Base-by-base conservation (phyloP, 1,140 invertebrate species). In the Grapholita molesta region DNA sequence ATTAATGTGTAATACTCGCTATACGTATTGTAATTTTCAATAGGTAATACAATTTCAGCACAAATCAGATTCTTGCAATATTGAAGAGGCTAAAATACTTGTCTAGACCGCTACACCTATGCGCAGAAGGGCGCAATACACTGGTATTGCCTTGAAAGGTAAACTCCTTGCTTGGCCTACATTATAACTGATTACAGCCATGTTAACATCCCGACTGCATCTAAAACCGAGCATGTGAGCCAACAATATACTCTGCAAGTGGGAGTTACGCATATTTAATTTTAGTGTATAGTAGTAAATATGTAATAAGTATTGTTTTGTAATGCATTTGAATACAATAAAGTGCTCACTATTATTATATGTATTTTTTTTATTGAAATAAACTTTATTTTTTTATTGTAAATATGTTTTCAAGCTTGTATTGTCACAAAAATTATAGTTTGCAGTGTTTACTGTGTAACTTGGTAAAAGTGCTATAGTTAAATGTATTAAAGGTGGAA, bases 91-190 rank as follows among this genome's bases (percentile, higher is more conserved):
- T 61, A 76, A 33, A 55, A 74, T 30, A 66, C 76, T 8, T 38
- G 70, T 8, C 15, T 73, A 67, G 72, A 76, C 38, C 70, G 74
- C 23, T 78, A 76, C 25, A 78, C 71, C 18, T 76, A 72, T 67
- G 77, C 69, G 71, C 72, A 69, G 30, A 80, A 80, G 55, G 55
- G 42, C 55, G 70, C 64, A 2, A 7, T 76, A 9, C 25, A 65
- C 35, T 79, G 75, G 75, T 79, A 79, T 25, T 79, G 75, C 42
- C 75, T 72, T 6, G 76, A 77, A 42, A 66, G 71, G 55, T 35
- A 73, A 15, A 32, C 72, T 57, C 68, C 35, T 28, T 79, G 75
- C 30, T 52, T 48, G 9, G 75, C 75, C 0, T 75, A 64, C 21
- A 61, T 75, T 6, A 71, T 64, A 30, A 77, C 75, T 73, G 66